phyloP scores from a whole-genome alignment of 2,113 vertebrate genomes.

The Tetrax tetrax region DNA sequence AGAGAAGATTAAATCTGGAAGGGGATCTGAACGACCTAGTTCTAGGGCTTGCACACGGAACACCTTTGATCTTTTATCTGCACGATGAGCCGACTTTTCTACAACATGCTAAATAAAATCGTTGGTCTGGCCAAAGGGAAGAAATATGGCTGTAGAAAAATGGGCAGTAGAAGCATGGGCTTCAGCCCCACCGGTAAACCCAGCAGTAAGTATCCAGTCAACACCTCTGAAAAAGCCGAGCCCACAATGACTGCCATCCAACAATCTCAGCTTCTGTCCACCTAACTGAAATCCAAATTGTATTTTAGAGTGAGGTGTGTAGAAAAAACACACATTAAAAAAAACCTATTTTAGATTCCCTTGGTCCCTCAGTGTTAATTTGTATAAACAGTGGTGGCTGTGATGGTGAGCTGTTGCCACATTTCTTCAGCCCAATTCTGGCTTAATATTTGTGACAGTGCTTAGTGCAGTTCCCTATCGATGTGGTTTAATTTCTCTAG shows the following conservation, averaged over 20 bases:
- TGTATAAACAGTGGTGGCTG: neutral
- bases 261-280: neutral
- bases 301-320: neutral
- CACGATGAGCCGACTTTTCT: neutral
- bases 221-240: neutral
- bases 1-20: neutral
- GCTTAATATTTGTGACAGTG: neutral
- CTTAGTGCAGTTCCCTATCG: neutral
- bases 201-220: neutral
- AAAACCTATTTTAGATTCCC: neutral
- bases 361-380: neutral
- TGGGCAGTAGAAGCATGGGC: neutral
- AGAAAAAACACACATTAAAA: neutral
- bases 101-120: neutral
- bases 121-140: neutral
- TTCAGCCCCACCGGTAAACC: neutral
- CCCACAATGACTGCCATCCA: neutral
- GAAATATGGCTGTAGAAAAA: neutral
- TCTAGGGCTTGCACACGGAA: neutral
- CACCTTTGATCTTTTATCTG: neutral
- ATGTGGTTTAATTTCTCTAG: neutral
- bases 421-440: neutral
- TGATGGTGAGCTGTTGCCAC: neutral
- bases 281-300: neutral
- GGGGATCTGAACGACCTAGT: neutral